Percentiles rank a stretch among this genome's conserved stretches.
Evolutionary conservation across 2,113 vertebrate genomes (phyloP).

Genomic region (Rhinoderma darwinii): DNA sequence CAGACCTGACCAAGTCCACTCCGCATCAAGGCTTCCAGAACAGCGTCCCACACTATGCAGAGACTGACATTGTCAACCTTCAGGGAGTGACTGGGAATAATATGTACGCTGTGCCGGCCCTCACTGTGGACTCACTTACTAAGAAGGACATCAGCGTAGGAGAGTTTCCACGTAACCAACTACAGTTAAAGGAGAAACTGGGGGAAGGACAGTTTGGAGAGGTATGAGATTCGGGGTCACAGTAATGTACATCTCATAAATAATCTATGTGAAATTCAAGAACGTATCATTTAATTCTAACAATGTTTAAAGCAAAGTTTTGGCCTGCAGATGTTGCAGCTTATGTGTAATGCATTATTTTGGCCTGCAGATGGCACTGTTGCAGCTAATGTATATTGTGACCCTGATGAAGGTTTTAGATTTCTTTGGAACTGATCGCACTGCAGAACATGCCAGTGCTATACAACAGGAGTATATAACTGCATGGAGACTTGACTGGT

Average conservation of each 20-base stretch:
- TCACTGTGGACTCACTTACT: conserved; percentile 83
- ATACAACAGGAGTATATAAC: too few species aligned
- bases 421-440: neutral
- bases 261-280: neutral
- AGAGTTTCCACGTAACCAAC: conserved; percentile 79
- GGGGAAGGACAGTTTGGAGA: conserved; percentile 87
- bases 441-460: too few species aligned
- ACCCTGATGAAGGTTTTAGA: neutral
- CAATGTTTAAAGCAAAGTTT: neutral
- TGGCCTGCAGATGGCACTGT: neutral
- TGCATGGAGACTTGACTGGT: too few species aligned
- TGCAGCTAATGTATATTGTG: neutral
- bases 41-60: conserved; percentile 80
- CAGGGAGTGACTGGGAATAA: conserved; percentile 86
- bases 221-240: conserved; percentile 65
- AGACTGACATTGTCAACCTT: conserved; percentile 82
- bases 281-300: neutral
- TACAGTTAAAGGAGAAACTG: conserved; percentile 82
- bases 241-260: neutral
- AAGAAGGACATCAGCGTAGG: conserved; percentile 82
- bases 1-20: conserved; percentile 82
- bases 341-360: neutral
- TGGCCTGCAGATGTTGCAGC: neutral
- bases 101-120: conserved; percentile 83
- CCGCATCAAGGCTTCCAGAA: conserved; percentile 83